Evolutionary conservation across 2,888 invertebrate genomes (phyloP).

Genomic region (Conops quadrifasciatus): DNA sequence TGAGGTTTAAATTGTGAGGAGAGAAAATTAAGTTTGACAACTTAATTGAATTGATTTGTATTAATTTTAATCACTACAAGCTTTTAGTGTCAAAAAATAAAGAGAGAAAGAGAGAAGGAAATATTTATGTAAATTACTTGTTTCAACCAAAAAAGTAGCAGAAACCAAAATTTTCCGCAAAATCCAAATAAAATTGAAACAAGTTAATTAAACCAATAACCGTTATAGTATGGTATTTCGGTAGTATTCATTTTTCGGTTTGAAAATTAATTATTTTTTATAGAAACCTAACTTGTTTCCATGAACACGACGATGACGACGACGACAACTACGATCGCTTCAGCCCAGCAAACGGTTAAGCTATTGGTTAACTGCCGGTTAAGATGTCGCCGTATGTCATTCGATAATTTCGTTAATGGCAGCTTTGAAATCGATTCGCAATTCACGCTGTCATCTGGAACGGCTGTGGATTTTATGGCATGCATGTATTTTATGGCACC

Average conservation of each 20-base stretch:
- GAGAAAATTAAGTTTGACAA: neutral
- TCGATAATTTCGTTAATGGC: slow-evolving; percentile 29
- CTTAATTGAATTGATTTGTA: too few relatives aligned
- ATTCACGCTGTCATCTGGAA: slow-evolving; percentile 21
- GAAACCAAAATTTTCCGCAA: neutral
- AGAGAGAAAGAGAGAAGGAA: neutral
- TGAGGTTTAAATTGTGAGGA: neutral
- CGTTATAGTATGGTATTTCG: too few relatives aligned
- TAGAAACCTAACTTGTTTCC: neutral
- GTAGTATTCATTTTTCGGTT: neutral
- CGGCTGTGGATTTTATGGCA: neutral
- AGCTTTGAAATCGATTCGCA: slow-evolving; percentile 16
- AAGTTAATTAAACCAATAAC: too few relatives aligned
- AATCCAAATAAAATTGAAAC: neutral
- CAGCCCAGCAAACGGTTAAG: neutral
- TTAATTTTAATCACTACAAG: too few relatives aligned
- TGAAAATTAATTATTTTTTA: neutral
- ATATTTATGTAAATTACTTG: neutral
- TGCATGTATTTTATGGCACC: neutral
- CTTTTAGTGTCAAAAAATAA: neutral
- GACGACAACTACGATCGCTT: neutral
- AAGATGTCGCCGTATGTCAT: slow-evolving; percentile 19
- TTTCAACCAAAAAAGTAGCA: neutral
- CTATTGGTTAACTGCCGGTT: slow-evolving; percentile 11
- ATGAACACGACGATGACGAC: neutral